A percentile compares a stretch with the other conserved stretches of the same genome.
phyloP scores from a whole-genome alignment of 2,797 vertebrate genomes.

The Lerista edwardsae region DNA sequence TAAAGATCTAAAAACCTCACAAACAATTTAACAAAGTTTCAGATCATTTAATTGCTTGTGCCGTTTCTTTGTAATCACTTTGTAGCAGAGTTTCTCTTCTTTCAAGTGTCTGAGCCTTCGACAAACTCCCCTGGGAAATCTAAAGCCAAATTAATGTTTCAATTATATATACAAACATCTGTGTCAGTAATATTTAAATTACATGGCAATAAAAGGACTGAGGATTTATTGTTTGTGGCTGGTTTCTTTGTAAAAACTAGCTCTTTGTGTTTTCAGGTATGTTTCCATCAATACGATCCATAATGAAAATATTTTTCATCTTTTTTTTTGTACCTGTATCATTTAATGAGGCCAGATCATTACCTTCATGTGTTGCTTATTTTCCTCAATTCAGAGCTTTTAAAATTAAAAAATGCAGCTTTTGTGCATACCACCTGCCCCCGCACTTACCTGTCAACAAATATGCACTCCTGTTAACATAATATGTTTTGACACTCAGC shows the following conservation, averaged over 20 bases:
- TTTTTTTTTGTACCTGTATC: not conserved
- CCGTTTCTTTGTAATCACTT: slow-evolving; percentile 60
- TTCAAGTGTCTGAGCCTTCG: slow-evolving; percentile 48
- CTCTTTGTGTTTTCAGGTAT: slow-evolving; percentile 18
- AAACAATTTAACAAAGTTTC: slow-evolving; percentile 65
- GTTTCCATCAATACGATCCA: slow-evolving; percentile 8
- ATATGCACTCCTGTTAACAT: too few species aligned
- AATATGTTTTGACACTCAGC: too few species aligned
- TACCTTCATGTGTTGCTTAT: not conserved
- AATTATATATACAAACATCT: slow-evolving; percentile 72
- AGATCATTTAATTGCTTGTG: slow-evolving; percentile 58
- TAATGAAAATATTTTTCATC: not conserved
- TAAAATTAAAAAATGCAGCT: not conserved
- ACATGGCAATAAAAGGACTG: slow-evolving; percentile 33
- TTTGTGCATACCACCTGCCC: not conserved
- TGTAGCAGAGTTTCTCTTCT: slow-evolving; percentile 54
- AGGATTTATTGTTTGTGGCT: slow-evolving; percentile 40
- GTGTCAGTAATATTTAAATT: slow-evolving; percentile 62
- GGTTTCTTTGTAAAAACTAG: slow-evolving; percentile 29
- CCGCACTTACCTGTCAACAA: too few species aligned
- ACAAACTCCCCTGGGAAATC: slow-evolving; percentile 56
- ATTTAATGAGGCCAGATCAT: not conserved
- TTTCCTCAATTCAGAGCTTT: not conserved
- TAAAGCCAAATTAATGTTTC: slow-evolving; percentile 71
- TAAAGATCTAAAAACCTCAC: slow-evolving; percentile 59